Conservation (phyloP, 2,888 invertebrate genomes). For the Camponotus fellah region DNA sequence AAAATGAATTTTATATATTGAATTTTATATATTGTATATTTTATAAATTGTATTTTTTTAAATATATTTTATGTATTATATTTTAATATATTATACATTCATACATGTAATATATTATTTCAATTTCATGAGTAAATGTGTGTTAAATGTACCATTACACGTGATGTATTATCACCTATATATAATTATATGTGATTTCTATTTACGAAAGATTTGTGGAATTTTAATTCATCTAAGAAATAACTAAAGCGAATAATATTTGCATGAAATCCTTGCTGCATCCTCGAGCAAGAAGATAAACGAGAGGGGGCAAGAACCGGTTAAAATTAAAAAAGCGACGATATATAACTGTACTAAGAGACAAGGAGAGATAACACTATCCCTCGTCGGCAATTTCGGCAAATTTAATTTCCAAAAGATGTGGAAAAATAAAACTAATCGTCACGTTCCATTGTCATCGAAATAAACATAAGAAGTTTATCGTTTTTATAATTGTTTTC, state of each 20-base stretch:
- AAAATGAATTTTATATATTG: too few species aligned
- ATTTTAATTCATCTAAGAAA: neutral
- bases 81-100: neutral
- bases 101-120: neutral
- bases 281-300: neutral
- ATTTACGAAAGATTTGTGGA: neutral
- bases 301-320: neutral
- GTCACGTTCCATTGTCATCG: conserved; percentile 31
- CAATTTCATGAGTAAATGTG: neutral
- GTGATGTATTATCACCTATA: too few species aligned
- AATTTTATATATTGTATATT: too few species aligned
- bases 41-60: neutral
- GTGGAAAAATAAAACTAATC: neutral
- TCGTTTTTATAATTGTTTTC: neutral
- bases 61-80: neutral
- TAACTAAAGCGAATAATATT: neutral
- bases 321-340: conserved; percentile 23
- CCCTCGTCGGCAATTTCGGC: neutral
- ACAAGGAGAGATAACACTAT: neutral
- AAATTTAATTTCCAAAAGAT: neutral
- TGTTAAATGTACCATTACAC: too few species aligned
- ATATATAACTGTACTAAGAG: conserved; percentile 15
- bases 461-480: conserved; percentile 7
- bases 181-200: neutral
- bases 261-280: neutral